These are phyloP conservation scores for Coronaproctus castanopsis DNA, from an alignment of 2,888 invertebrate species.

Conservation along the genomic window DNA sequence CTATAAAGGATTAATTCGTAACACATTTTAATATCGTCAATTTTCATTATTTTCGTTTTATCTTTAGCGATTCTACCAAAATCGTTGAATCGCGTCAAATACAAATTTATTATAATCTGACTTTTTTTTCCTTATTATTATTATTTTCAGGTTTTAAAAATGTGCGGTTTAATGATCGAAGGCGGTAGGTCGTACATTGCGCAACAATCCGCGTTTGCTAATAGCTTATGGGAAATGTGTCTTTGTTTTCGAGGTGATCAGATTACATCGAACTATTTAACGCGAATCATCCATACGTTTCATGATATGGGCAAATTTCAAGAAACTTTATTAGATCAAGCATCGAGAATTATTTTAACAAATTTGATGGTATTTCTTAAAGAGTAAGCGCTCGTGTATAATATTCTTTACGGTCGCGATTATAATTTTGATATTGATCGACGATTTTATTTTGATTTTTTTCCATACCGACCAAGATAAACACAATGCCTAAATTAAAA, in stretches of 20 bases:
- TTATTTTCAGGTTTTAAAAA: slow-evolving; percentile 48
- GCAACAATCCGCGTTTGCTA: slow-evolving; percentile 70
- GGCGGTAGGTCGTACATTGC: slow-evolving; percentile 77
- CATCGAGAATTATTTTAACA: slow-evolving; percentile 70
- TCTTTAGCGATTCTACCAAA: too few relatives aligned
- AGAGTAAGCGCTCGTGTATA: slow-evolving; percentile 56
- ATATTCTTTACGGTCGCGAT: too few relatives aligned
- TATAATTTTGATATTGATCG: too few relatives aligned
- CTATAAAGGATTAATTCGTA: too few relatives aligned
- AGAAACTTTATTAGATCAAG: slow-evolving; percentile 74
- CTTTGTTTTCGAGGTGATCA: slow-evolving; percentile 71
- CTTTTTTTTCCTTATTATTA: too few relatives aligned
- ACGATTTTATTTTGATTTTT: too few relatives aligned
- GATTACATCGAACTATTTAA: slow-evolving; percentile 55
- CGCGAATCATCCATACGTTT: slow-evolving; percentile 53
- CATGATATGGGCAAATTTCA: slow-evolving; percentile 89
- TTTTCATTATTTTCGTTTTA: too few relatives aligned
- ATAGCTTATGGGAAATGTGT: slow-evolving; percentile 75
- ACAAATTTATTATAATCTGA: too few relatives aligned
- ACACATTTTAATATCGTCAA: too few relatives aligned
- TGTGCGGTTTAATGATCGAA: slow-evolving; percentile 75
- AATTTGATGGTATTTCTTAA: slow-evolving; percentile 76
- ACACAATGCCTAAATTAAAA: too few relatives aligned
- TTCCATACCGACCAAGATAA: too few relatives aligned
- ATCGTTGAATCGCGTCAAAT: too few relatives aligned